Conservation (phyloP, 53 echinoderm and acorn worm genomes). For the Holothuria leucospilota region DNA sequence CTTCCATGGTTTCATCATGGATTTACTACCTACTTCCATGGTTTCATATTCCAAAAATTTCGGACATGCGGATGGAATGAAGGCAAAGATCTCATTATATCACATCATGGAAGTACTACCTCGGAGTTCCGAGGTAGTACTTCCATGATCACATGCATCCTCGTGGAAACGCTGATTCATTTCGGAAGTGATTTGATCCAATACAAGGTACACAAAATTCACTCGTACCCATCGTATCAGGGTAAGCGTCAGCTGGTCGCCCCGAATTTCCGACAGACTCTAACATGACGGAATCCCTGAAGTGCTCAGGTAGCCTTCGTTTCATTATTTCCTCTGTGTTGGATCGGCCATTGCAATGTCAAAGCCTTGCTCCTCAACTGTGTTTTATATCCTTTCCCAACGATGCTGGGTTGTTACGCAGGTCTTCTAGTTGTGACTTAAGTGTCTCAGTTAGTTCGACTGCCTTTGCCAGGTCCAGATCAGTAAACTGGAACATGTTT, state of each 20-base stretch:
- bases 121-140: too few species aligned
- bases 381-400: constrained; percentile 23
- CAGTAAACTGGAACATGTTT: constrained; percentile 37
- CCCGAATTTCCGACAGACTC: constrained; percentile 32
- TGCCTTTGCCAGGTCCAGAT: constrained; percentile 49
- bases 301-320: constrained; percentile 33
- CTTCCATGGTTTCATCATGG: constrained; percentile 41
- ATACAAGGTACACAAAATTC: constrained; percentile 40
- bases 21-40: too few species aligned
- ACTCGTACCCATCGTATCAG: constrained; percentile 16
- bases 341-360: constrained; percentile 17
- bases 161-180: constrained; percentile 45
- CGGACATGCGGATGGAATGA: constrained; percentile 24
- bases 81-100: constrained; percentile 37
- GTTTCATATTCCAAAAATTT: constrained; percentile 28
- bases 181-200: constrained; percentile 51
- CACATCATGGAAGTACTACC: too few species aligned
- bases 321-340: constrained; percentile 37
- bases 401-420: constrained; percentile 38
- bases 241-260: constrained; percentile 29
- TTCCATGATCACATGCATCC: constrained; percentile 24
- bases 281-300: constrained; percentile 22
- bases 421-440: constrained; percentile 36
- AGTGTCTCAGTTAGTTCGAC: constrained; percentile 29
- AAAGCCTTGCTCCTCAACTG: constrained; percentile 36